Evolutionary conservation across 1,140 invertebrate genomes (phyloP).

Genomic region (Mamestra configurata): DNA sequence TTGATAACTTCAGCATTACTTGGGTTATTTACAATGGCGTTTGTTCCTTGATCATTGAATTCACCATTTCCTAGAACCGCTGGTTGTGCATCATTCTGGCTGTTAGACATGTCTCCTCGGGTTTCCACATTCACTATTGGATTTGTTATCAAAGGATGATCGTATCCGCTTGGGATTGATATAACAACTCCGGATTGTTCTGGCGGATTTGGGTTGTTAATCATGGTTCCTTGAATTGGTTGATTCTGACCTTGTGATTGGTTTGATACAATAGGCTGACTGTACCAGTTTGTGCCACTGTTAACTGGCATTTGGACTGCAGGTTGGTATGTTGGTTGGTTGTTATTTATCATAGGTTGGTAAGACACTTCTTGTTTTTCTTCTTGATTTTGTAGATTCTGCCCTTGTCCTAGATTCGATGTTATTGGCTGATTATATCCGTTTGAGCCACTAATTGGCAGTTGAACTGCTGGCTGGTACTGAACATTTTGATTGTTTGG

Average conservation of each 20-base stretch:
- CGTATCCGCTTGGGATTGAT: neutral
- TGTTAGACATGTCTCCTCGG: neutral
- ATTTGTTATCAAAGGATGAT: neutral
- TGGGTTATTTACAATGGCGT: neutral
- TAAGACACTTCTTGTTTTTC: neutral
- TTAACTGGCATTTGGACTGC: neutral
- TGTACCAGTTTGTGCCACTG: neutral
- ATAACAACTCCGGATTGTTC: neutral
- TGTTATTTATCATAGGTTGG: neutral
- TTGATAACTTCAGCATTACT: constrained; percentile 8
- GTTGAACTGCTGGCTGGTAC: neutral
- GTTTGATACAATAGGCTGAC: neutral
- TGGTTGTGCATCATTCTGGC: neutral
- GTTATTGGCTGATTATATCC: constrained; percentile 8
- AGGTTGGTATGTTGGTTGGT: neutral
- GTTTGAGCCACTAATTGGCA: neutral
- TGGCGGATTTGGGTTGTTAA: constrained; percentile 8
- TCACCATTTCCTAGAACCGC: neutral
- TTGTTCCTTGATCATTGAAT: neutral
- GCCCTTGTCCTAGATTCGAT: neutral
- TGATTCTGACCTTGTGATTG: neutral
- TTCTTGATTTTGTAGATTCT: neutral
- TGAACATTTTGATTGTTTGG: neutral
- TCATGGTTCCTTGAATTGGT: neutral
- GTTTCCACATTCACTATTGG: neutral